Evolutionary conservation across 2,888 invertebrate genomes (phyloP).

Genomic region (Oscheius myriophilus): DNA sequence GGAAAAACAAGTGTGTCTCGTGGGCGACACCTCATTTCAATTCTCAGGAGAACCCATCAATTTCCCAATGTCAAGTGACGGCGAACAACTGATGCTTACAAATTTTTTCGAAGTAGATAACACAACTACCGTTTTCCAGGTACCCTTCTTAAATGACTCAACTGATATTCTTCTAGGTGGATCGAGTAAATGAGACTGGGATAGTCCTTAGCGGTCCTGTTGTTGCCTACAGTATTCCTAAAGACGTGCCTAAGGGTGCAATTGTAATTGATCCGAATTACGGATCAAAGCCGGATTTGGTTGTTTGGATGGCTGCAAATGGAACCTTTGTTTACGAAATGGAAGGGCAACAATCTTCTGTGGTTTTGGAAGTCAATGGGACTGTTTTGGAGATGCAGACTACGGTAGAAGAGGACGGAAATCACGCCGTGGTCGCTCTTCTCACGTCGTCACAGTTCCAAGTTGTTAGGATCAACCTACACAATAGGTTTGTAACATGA

Average conservation of each 20-base stretch:
- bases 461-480: conserved; percentile 11
- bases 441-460: neutral
- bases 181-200: neutral
- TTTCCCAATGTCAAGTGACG: conserved; percentile 12
- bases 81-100: conserved; percentile 11
- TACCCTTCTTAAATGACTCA: neutral
- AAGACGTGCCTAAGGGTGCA: neutral
- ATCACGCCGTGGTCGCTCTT: conserved; percentile 6
- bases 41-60: conserved; percentile 10
- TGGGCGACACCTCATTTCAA: conserved; percentile 6
- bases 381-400: conserved; percentile 1
- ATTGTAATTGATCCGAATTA: conserved; percentile 2
- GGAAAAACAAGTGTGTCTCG: conserved; percentile 8
- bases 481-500: conserved; percentile 1
- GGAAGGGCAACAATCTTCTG: neutral
- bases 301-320: conserved; percentile 7
- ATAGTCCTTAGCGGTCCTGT: conserved; percentile 12
- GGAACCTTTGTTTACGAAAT: conserved; percentile 3
- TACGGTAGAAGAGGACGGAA: neutral
- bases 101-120: conserved; percentile 9
- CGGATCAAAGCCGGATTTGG: conserved; percentile 9
- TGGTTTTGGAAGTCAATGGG: neutral
- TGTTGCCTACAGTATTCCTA: neutral
- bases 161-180: conserved; percentile 1
- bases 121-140: neutral